Conservation (phyloP, 2,113 vertebrate species). For the Planiliza haematocheilus region DNA sequence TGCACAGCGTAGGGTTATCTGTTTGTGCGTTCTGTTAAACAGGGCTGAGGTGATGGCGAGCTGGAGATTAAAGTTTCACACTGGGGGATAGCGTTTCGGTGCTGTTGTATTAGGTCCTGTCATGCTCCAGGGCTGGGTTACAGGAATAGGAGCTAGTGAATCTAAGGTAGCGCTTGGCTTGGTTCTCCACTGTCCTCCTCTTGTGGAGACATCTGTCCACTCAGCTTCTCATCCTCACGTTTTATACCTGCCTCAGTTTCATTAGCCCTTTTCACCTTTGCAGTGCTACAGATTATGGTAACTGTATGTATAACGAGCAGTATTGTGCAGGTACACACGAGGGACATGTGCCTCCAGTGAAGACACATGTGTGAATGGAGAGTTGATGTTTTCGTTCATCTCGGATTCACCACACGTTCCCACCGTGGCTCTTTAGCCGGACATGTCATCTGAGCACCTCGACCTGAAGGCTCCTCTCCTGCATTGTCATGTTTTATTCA, state of each 20-base stretch:
- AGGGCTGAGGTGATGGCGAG: slow-evolving; percentile 35
- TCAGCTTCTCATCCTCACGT: slow-evolving; percentile 14
- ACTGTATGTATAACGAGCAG: background rate
- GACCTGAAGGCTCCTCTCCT: slow-evolving; percentile 76
- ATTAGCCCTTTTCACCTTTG: background rate
- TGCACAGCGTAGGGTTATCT: slow-evolving; percentile 22
- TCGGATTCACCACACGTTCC: slow-evolving; percentile 72
- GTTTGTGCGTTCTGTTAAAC: slow-evolving; percentile 42
- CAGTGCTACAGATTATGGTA: background rate
- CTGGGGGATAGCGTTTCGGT: slow-evolving; percentile 70
- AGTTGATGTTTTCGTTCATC: slow-evolving; percentile 69
- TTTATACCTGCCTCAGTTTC: slow-evolving; percentile 10
- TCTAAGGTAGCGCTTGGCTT: slow-evolving; percentile 52
- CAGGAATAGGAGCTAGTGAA: slow-evolving; percentile 69
- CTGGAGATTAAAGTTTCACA: slow-evolving; percentile 68
- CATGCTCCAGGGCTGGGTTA: slow-evolving; percentile 72
- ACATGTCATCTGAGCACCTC: slow-evolving; percentile 81
- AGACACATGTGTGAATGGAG: slow-evolving; percentile 30
- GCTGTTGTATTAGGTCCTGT: slow-evolving; percentile 63
- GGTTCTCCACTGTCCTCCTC: slow-evolving; percentile 49
- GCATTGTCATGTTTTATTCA: slow-evolving; percentile 90
- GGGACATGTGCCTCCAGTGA: background rate
- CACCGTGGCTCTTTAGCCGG: slow-evolving; percentile 65
- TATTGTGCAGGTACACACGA: background rate
- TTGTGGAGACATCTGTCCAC: slow-evolving; percentile 52